A percentile compares a stretch with the other conserved stretches of the same genome.
phyloP scores from a whole-genome alignment of 2,797 vertebrate species.

The Pangasius macronema region DNA sequence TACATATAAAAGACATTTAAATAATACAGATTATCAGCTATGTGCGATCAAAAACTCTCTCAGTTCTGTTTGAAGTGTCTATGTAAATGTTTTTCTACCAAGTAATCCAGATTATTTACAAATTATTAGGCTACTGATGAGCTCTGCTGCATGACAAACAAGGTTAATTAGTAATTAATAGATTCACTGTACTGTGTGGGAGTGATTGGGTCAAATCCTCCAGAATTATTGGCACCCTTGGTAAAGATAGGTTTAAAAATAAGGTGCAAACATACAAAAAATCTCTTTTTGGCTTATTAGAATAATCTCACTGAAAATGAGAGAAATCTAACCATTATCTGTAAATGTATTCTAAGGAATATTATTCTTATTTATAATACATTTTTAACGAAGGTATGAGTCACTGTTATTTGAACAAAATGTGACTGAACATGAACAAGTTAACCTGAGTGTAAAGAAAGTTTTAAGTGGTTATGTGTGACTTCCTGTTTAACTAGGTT shows the following conservation, averaged over 20 bases:
- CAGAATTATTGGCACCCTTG: not conserved
- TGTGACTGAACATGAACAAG: no score
- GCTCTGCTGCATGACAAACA: no score
- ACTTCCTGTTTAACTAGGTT: not conserved
- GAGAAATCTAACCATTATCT: not conserved
- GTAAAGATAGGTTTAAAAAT: not conserved
- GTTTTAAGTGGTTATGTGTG: not conserved
- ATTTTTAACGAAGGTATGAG: not conserved
- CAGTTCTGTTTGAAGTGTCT: not conserved
- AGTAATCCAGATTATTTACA: not conserved
- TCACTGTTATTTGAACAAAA: not conserved
- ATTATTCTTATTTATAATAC: not conserved
- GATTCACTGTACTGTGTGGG: not conserved
- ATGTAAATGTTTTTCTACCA: not conserved
- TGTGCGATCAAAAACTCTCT: not conserved
- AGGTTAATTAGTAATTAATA: not conserved
- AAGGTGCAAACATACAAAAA: not conserved
- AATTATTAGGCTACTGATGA: not conserved
- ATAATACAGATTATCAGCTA: not conserved
- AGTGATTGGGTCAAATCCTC: not conserved
- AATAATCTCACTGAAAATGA: not conserved
- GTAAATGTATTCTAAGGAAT: not conserved
- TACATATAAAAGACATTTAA: not conserved
- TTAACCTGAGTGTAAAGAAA: not conserved
- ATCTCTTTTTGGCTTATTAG: not conserved